These are phyloP conservation scores for Murina feae DNA, from an alignment of 2,113 vertebrate genomes.

Conservation along the genomic window DNA sequence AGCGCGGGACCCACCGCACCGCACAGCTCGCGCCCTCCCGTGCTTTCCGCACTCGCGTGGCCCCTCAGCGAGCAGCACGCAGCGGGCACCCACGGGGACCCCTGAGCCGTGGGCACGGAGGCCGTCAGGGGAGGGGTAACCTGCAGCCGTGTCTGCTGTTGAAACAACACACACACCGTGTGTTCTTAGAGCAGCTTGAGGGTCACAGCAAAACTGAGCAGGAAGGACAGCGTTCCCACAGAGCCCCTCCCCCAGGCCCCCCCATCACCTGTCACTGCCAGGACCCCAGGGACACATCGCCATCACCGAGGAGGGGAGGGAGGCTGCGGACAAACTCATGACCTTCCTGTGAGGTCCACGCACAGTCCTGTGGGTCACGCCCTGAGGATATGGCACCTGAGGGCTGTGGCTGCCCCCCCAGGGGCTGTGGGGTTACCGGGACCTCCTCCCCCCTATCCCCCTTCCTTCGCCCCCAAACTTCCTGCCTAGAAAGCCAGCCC, in stretches of 20 bases:
- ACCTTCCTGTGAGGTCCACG: background rate
- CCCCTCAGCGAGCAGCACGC: too few species aligned
- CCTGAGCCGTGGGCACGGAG: too few species aligned
- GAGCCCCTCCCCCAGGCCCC: background rate
- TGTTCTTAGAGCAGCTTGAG: background rate
- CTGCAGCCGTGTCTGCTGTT: too few species aligned
- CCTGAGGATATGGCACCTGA: too few species aligned
- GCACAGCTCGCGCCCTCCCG: too few species aligned
- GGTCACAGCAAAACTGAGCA: background rate
- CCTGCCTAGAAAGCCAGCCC: background rate
- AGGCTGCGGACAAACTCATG: rapidly evolving
- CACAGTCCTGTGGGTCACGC: too few species aligned
- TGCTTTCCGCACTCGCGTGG: too few species aligned
- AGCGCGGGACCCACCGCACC: too few species aligned
- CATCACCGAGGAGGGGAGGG: background rate
- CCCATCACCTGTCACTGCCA: rapidly evolving
- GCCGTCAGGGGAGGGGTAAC: too few species aligned
- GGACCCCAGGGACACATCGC: rapidly evolving
- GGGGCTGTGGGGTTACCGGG: rapidly evolving
- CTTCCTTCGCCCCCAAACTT: background rate
- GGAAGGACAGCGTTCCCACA: background rate
- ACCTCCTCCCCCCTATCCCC: too few species aligned
- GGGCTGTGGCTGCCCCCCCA: rapidly evolving
- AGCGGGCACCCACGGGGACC: too few species aligned
- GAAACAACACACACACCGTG: too few species aligned